phyloP scores from a whole-genome alignment of 2,888 invertebrate species.

The Calameuta pallipes region DNA sequence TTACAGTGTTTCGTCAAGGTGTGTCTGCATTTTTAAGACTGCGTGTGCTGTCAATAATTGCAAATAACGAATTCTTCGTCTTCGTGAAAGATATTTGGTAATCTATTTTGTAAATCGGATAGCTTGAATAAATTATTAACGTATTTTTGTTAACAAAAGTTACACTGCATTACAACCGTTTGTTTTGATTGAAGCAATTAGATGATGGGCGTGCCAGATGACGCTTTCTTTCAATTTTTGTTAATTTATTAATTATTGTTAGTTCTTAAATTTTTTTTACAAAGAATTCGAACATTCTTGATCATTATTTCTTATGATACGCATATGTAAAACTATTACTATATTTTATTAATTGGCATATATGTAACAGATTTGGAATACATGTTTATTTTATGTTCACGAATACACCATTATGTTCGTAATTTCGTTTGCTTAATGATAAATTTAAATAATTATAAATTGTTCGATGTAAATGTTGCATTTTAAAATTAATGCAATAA shows the following conservation, averaged over 20 bases:
- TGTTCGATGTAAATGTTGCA: background rate
- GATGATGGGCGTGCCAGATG: slow-evolving; percentile 7
- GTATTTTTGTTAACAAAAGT: background rate
- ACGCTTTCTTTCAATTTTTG: background rate
- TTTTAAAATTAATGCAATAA: background rate
- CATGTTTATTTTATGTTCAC: background rate
- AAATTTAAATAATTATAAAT: background rate
- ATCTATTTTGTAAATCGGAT: background rate
- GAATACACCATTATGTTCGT: background rate
- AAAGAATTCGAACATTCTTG: background rate
- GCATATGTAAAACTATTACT: background rate
- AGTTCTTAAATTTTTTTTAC: background rate
- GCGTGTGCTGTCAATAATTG: background rate
- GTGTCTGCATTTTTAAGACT: background rate
- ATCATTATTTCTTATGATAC: background rate
- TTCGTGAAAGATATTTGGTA: background rate
- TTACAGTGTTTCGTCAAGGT: background rate
- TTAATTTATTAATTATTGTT: background rate
- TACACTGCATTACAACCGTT: background rate
- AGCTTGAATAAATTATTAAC: background rate
- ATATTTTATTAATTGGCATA: background rate
- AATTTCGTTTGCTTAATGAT: background rate
- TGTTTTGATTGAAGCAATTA: background rate
- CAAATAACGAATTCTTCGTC: background rate
- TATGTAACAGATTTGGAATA: background rate